A percentile compares a stretch with the other conserved stretches of the same genome.
These are phyloP conservation scores for Poeciliopsis turrubarensis DNA, from an alignment of 2,113 vertebrate genomes.

Conservation along the genomic window DNA sequence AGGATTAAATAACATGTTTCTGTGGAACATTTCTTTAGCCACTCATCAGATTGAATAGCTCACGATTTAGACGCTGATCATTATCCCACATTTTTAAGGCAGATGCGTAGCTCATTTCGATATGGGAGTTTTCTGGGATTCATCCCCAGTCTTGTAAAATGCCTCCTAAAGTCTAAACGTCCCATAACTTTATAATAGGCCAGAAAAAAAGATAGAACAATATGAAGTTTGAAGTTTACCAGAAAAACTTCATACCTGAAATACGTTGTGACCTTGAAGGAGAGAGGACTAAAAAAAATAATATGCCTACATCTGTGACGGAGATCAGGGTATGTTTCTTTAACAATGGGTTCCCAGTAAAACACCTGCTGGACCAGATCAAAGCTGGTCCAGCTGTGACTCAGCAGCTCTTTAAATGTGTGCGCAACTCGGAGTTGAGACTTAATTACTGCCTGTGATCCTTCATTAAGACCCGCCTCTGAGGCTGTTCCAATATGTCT, in stretches of 20 bases:
- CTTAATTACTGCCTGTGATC: too few relatives aligned
- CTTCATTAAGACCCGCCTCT: too few relatives aligned
- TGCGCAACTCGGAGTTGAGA: too few relatives aligned
- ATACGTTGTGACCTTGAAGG: background rate
- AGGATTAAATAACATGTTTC: background rate
- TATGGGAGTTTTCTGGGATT: background rate
- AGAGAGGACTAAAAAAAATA: background rate
- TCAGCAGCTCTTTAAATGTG: too few relatives aligned
- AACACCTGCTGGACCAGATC: too few relatives aligned
- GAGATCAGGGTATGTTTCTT: too few relatives aligned
- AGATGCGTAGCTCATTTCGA: background rate
- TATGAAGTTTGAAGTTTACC: background rate
- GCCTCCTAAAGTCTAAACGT: background rate
- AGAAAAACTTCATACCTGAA: background rate
- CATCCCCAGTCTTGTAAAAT: background rate
- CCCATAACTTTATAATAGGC: background rate
- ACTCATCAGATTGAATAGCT: background rate
- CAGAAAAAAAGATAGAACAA: background rate
- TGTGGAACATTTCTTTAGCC: background rate
- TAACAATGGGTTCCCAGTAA: too few relatives aligned
- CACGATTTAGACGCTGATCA: background rate
- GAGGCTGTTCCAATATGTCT: too few relatives aligned
- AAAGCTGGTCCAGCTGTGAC: too few relatives aligned
- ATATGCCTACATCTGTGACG: background rate
- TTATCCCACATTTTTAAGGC: background rate